Evolutionary conservation across 2,113 vertebrate species (phyloP), one percentile per base, ranked within the genome.

Genomic region (Paramisgurnus dabryanus): DNA sequence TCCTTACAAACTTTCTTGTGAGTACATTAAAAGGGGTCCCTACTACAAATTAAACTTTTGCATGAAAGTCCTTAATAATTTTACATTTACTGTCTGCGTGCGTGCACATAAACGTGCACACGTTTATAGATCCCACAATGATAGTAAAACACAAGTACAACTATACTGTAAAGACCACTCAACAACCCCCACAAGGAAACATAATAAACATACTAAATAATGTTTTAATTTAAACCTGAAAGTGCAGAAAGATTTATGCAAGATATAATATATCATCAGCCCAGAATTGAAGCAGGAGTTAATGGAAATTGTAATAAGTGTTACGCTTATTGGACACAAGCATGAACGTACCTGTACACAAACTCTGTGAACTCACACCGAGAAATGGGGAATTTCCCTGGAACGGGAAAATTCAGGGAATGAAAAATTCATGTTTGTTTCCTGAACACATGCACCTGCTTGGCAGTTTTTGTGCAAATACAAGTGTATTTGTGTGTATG

Each of bases 391-490:
- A 4, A 17, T 76, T 76, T 43, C 60, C 43, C 10, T n/a, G 22
- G 39, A 64, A 1, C 1, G 58, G 73, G 73, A 64, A 76, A 64
- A 64, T 76, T 76, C 15, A 1, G 43, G 6, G 60, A 76, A 63
- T 0, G 11, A 61, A 41, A 12, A 63, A 61, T 63, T 61, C 2
- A 64, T 39, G 11, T 41, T 15, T 49, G 73, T 64, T 76, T 64
- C 53, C 55, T 58, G 67, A 7, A 45, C 71, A 67, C 61, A 75
- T 53, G 34, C 58, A 34, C 65, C 53, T 57, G 66, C 10, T 47
- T 58, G 65, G 9, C 80, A 47, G 65, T 53, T 82, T 72, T 67
- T 83, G 73, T 67, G 74, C 68, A 49, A 80, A 74, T 82, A 78
- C 58, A 9, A 61, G 13, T 83, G 15, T 73, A 40, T 85, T 75